Conservation (phyloP, 1,140 invertebrate genomes). For the Eubasilissa regina region DNA sequence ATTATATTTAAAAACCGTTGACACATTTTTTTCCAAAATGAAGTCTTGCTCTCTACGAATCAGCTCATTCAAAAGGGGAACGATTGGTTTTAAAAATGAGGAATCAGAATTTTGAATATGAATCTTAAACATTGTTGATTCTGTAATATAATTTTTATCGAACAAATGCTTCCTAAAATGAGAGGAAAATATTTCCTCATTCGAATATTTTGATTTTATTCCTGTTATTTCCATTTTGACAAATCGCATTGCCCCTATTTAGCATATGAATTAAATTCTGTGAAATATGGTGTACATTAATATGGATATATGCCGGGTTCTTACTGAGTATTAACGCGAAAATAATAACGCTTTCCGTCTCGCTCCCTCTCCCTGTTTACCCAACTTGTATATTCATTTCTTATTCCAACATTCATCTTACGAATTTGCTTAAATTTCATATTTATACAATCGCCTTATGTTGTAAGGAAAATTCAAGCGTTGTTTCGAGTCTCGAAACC, state of each 20-base stretch:
- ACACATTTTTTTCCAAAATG: too few species aligned
- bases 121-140: too few species aligned
- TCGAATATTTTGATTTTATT: conserved; percentile 31
- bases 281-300: conserved; percentile 61
- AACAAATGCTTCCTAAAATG: neutral
- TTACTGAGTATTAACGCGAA: conserved; percentile 59
- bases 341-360: conserved; percentile 54
- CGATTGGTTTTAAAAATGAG: too few species aligned
- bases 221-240: conserved; percentile 51
- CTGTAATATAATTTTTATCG: too few species aligned
- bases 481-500: neutral
- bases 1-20: too few species aligned
- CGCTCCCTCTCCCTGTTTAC: conserved; percentile 37
- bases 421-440: conserved; percentile 58
- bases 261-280: conserved; percentile 61
- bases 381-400: conserved; percentile 26
- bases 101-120: too few species aligned
- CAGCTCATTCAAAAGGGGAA: too few species aligned
- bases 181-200: conserved; percentile 2
- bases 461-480: conserved; percentile 34
- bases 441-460: conserved; percentile 58
- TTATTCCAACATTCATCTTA: conserved; percentile 45
- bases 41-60: too few species aligned
- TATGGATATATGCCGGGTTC: conserved; percentile 61
- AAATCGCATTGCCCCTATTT: conserved; percentile 59